Evolutionary conservation across 2,888 invertebrate species (phyloP), one percentile per base, ranked within the genome.

Genomic region (Eupithecia centaureata): DNA sequence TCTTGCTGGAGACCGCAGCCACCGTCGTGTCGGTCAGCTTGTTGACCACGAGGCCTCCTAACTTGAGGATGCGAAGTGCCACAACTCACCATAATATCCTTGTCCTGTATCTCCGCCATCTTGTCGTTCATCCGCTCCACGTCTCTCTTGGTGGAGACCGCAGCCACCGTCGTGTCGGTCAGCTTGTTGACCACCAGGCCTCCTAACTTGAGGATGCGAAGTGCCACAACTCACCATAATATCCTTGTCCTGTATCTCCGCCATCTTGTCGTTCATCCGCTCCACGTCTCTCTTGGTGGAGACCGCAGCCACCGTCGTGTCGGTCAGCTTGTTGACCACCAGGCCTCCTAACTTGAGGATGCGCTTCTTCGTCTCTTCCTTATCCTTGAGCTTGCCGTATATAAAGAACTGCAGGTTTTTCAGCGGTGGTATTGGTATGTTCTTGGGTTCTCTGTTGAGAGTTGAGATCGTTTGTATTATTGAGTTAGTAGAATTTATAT

Each of bases 331-430:
- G 3, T 92, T 91, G 0, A 93, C 92, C 0, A 97, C 94, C 71
- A 94, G 95, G 0, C 98, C 99, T 0, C 99, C 98, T 62, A 98
- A 85, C 69, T 95, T 94, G 27, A 94, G 82, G 52, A 99, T 95
- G 56, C 95, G 94, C 47, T 94, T 94, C 76, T 96, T 97, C 0
- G 97, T 75, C 0, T 94, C 94, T 0, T 95, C 95, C 76, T 95
- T 95, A 8, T 92, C 89, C 7, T 94, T 85, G 35, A 94, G 86
- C 65, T 94, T 92, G 0, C 96, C 95, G 62, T 95, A 89, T 28
- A 97, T 83, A 47, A 95, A 95, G 87, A 99, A 97, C 79, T 96
- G 95, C 87, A 98, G 95, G 70, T 96, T 95, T 77, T 96, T 96
- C 25, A 98, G 85, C 0, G 97, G 95, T 2, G 96, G 95, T 8